A percentile compares a stretch with the other conserved stretches of the same genome.
Conservation (phyloP, 1,140 invertebrate genomes). For the Drosophila sturtevanti region DNA sequence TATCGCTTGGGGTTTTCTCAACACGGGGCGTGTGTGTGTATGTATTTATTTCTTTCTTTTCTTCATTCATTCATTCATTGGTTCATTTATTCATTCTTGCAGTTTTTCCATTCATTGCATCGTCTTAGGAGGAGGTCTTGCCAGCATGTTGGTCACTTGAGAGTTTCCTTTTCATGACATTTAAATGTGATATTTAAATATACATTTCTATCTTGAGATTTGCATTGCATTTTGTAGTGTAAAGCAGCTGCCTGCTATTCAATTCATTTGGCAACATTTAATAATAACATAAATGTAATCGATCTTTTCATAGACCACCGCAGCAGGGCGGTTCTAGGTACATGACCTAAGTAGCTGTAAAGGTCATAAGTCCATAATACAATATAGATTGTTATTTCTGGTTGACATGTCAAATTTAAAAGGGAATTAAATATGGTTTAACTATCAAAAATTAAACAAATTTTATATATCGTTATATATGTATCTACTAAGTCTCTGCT, state of each 20-base stretch:
- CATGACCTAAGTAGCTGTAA: conserved; percentile 40
- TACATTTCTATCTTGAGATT: conserved; percentile 9
- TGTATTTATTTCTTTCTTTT: conserved; percentile 22
- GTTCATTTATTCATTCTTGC: conserved; percentile 19
- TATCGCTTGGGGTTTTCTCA: conserved; percentile 52
- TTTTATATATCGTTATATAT: background rate
- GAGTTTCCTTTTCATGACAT: conserved; percentile 71
- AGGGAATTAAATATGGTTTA: background rate
- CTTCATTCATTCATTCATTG: background rate
- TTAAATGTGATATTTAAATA: conserved; percentile 27
- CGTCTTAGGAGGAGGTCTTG: conserved; percentile 30
- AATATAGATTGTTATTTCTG: background rate
- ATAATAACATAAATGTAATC: conserved; percentile 61
- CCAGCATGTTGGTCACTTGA: conserved; percentile 77
- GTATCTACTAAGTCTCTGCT: no score
- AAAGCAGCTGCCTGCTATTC: conserved; percentile 24
- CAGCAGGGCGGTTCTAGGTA: conserved; percentile 45
- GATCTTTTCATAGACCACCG: conserved; percentile 63
- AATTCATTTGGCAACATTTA: conserved; percentile 30
- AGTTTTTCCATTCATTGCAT: background rate
- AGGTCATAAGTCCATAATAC: conserved; percentile 4
- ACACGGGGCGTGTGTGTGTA: conserved; percentile 45
- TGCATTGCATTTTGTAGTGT: conserved; percentile 32
- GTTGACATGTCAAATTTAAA: background rate
- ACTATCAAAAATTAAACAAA: background rate